Base-by-base conservation (phyloP, 2,113 vertebrate species). In the Corvus cornix region DNA sequence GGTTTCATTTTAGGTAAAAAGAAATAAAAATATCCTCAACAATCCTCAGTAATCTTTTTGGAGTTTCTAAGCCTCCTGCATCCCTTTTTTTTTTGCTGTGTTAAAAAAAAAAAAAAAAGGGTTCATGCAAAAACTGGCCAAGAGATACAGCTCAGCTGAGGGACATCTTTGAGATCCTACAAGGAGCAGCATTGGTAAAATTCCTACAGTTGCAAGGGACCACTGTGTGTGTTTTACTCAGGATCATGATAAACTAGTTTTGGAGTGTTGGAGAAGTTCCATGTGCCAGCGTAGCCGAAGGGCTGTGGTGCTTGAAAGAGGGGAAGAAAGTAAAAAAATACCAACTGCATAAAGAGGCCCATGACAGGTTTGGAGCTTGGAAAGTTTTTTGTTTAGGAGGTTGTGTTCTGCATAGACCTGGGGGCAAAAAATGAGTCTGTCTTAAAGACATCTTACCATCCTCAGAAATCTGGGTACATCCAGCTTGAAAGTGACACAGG, bases 41-140 rank as follows among this genome's bases (percentile, higher is more conserved):
- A 37, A 30, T 4, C 6, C 21, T 70, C 33, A 60, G 30, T 12
- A 68, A 58, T 31, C 12, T 86, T 72, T 3, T 17, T 64, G 33
- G 30, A 23, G 9, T 20, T 60, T 55, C 39, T 64, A 76, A 73
- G 8, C 9, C 7, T 73, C 58, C 17, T 35, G 5, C 12, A 18
- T 20, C 37, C 0, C 0, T 35, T 39, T 59, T 11, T 48, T 27
- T 17, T 41, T 33, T 17, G 6, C 5, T 39, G 7, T 1, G 2
- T 33, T 67, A 8, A 35, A 31, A 31, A 14, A 20, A 51, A 18
- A 15, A 39, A 9, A 18, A 7, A 7, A 46, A n/a, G 4, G 18
- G 2, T 10, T 67, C 0, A 23, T 77, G 27, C 15, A 27, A 35
- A 76, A 74, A 39, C 6, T 0, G 1, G 11, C 22, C 26, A 43